Percentiles rank a stretch among this genome's conserved stretches.
Evolutionary conservation across 35 echinoderm and acorn worm species (phyloP).

Genomic region (Lytechinus pictus): DNA sequence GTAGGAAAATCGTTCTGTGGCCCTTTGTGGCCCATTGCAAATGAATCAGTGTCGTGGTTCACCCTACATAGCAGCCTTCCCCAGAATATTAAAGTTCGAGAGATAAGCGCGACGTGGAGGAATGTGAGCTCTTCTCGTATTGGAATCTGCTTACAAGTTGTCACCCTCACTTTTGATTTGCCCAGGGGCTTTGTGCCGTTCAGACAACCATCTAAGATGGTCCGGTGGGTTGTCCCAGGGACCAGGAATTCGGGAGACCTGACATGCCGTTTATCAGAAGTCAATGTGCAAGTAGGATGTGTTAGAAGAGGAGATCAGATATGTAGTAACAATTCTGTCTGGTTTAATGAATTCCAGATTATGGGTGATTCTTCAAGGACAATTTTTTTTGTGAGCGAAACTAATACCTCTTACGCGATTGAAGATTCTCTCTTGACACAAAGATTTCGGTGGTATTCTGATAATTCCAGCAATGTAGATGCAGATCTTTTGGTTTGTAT

Average conservation of each 20-base stretch:
- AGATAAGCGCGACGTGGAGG: neutral
- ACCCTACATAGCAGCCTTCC: neutral
- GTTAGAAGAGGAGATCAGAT: neutral
- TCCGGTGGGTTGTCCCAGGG: neutral
- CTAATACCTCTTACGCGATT: neutral
- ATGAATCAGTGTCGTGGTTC: neutral
- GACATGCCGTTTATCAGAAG: neutral
- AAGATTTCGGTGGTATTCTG: neutral
- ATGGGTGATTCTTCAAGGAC: neutral
- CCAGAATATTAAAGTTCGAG: neutral
- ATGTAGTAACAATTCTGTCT: neutral
- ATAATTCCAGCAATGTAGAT: neutral
- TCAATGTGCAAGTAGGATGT: neutral
- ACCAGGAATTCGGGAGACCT: neutral
- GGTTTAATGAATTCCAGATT: neutral
- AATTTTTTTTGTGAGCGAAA: neutral
- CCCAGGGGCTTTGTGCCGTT: neutral
- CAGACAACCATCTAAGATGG: neutral
- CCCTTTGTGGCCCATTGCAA: neutral
- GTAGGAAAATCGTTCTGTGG: neutral
- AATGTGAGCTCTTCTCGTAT: neutral
- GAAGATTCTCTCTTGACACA: neutral
- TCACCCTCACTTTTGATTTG: neutral
- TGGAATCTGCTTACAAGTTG: neutral
- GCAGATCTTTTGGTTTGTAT: neutral